Base-by-base conservation (phyloP, 1,140 invertebrate genomes). In the Whitmania pigra region DNA sequence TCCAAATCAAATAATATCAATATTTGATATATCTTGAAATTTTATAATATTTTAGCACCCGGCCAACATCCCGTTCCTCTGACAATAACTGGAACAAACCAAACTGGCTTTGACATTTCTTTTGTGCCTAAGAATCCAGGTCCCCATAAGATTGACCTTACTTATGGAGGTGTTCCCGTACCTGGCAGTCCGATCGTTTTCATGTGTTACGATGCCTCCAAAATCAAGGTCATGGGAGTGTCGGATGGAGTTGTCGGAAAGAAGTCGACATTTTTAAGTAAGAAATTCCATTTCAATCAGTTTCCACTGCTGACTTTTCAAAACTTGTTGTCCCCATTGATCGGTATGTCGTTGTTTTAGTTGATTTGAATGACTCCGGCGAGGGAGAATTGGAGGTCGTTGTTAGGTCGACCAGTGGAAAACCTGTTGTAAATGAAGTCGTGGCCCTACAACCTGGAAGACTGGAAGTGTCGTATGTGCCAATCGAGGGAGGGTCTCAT, bases 361-460 rank as follows among this genome's bases (percentile, higher is more conserved):
- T 98, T 55, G 94, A 98, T 84, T 94, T 94, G 13, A 91, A 90
- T 75, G 89, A 93, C 82, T 93, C 94, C 71, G 96, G 96, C 20
- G 95, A 98, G 85, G 96, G 96, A 18, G 97, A 97, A 82, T 84
- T 98, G 63, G 95, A 98, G 84, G 97, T 98, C 54, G 94, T 93
- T 29, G 95, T 98, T 74, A 40, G 40, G 31, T 91, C 90, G 73
- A 87, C 78, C 69, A 29, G 91, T 78, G 93, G 93, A 9, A 87
- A 91, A 66, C 94, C 94, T 79, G 93, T 97, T 76, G 93, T 94
- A 25, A 97, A 94, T 36, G 93, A 96, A 87, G 94, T 97, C 22
- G 91, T 93, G 81, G 91, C 93, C 15, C 89, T 97, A 76, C 92
- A 92, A 75, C 89, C 92, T 36, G 93, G 96, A 78, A 88, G 90